Base-by-base conservation (phyloP, 2,797 vertebrate species). In the Phrynocephalus vlangalii region DNA sequence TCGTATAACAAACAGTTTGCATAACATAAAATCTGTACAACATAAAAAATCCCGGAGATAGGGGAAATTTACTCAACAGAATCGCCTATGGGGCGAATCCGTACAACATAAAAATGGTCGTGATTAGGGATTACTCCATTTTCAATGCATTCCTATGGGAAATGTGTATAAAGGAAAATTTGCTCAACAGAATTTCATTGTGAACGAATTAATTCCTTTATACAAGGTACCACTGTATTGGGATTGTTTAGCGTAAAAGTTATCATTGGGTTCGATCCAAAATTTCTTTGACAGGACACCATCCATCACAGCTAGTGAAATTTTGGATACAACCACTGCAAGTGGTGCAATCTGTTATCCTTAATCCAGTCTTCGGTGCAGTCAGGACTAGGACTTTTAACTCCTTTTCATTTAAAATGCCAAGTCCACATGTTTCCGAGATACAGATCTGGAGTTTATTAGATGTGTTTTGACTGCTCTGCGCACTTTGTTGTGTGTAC, bases 381-480 rank as follows among this genome's bases (percentile, higher is more conserved):
- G 91, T n/a, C 6, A 56, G 50, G 82, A 33, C 72, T 22, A 15
- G 5, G 15, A 83, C 84, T 83, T 84, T 87, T 90, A 85, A 82
- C n/a, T 75, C 16, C 76, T 88, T 71, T 72, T 22, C 28, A 48
- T 79, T 44, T 84, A 73, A 75, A 73, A 73, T 73, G 52, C 71
- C 79, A 86, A 8, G 4, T 71, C 75, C 66, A 22, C 30, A 66
- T 10, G 10, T 3, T 3, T 67, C 20, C 30, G 68, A 90, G 77
- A 91, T 68, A 84, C 77, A 82, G 33, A 84, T 84, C 88, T 73
- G 78, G 33, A 84, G 66, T 87, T 60, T 80, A 9, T 67, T 86
- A 82, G n/a, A 71, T 15, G 13, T 2, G 79, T 70, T 77, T 66
- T 87, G 76, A 85, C 85, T 44, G 28, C 81, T 90, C 84, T 16